These are phyloP conservation scores for Cossypha caffra DNA, from an alignment of 2,797 vertebrate genomes.

Conservation along the genomic window DNA sequence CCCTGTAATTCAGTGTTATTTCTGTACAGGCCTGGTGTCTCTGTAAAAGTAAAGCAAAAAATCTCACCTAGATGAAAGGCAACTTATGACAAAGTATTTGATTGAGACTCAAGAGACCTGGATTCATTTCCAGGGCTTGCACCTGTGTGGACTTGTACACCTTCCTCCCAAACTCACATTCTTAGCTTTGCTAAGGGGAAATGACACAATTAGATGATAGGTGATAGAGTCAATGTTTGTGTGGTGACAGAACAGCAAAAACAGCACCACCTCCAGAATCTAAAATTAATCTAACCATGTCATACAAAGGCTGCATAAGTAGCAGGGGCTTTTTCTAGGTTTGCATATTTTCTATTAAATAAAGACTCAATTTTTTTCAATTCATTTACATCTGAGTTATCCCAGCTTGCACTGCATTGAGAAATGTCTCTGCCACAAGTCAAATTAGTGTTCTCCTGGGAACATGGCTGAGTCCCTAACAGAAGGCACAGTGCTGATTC, in stretches of 20 bases:
- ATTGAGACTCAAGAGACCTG: background rate
- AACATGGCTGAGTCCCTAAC: background rate
- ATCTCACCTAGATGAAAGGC: background rate
- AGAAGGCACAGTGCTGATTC: background rate
- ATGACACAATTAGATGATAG: background rate
- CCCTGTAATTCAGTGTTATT: background rate
- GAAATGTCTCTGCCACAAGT: background rate
- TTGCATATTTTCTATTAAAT: background rate
- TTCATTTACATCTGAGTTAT: constrained; percentile 14
- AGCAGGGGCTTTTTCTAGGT: background rate
- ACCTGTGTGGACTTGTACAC: background rate
- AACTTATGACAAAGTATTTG: background rate
- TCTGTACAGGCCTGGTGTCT: background rate
- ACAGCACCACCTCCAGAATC: constrained; percentile 40
- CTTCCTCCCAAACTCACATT: background rate
- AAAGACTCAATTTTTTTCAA: background rate
- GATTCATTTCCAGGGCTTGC: background rate
- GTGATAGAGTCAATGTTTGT: background rate
- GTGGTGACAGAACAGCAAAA: constrained; percentile 13
- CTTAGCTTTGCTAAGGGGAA: background rate
- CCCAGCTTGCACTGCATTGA: background rate
- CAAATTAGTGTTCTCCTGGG: background rate
- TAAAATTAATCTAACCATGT: constrained; percentile 34
- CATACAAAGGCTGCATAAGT: constrained; percentile 5
- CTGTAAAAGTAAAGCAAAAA: background rate